phyloP scores from a whole-genome alignment of 2,113 vertebrate genomes.

The Solea solea region DNA sequence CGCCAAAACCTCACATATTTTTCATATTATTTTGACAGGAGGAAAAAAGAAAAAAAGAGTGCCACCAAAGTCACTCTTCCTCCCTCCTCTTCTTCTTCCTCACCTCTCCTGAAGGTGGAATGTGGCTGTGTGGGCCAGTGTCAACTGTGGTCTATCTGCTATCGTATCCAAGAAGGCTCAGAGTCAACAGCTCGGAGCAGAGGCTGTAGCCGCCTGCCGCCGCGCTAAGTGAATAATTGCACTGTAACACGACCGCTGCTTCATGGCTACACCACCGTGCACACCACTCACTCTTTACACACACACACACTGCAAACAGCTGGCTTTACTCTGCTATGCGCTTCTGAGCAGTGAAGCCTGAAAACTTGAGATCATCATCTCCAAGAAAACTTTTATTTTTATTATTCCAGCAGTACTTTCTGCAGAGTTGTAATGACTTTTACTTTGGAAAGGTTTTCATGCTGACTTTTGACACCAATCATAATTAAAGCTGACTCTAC shows the following conservation, averaged over 20 bases:
- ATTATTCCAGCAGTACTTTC: background rate
- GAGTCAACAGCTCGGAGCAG: constrained; percentile 63
- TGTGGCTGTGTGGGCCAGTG: constrained; percentile 66
- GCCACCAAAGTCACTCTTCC: background rate
- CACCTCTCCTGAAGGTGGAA: constrained; percentile 55
- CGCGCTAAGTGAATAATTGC: constrained; percentile 78
- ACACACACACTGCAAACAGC: constrained; percentile 50
- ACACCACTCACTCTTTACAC: constrained; percentile 33
- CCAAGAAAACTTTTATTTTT: constrained; percentile 11
- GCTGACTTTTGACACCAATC: background rate
- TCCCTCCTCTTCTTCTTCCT: background rate
- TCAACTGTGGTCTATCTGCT: constrained; percentile 71
- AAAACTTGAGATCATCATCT: constrained; percentile 6
- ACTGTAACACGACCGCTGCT: constrained; percentile 67
- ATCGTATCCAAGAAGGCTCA: constrained; percentile 57
- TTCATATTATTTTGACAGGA: constrained; percentile 1
- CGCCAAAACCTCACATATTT: constrained; percentile 13
- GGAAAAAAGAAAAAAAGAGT: background rate
- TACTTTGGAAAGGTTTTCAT: constrained; percentile 1
- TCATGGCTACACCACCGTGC: constrained; percentile 57
- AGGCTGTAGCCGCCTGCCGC: constrained; percentile 57
- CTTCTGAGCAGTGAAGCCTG: background rate
- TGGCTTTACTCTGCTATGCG: constrained; percentile 33
- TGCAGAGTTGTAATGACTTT: background rate
- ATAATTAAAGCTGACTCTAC: constrained; percentile 7